Percentiles rank a stretch among this genome's conserved stretches.
Conservation (phyloP, 2,888 invertebrate species). For the Torymus texanus region DNA sequence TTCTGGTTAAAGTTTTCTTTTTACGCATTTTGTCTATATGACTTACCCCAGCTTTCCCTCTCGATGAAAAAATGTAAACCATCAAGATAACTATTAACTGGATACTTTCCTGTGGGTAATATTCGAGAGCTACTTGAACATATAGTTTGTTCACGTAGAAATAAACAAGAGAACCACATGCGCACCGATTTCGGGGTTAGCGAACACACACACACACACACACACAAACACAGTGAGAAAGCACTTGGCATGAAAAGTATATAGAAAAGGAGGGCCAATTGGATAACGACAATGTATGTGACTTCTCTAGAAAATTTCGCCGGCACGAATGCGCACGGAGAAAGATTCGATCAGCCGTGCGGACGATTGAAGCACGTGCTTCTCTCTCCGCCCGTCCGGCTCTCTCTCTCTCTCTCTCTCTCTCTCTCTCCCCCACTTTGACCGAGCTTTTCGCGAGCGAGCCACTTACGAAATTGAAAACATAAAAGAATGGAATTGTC, state of each 20-base stretch:
- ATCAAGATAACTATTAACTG: too few species aligned
- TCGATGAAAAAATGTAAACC: too few species aligned
- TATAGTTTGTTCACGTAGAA: too few species aligned
- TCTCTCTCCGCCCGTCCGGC: too few species aligned
- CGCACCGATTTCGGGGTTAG: neutral
- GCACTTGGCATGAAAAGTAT: neutral
- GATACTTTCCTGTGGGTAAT: too few species aligned
- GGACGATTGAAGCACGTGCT: slow-evolving; percentile 7
- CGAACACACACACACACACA: neutral
- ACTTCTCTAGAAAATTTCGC: neutral
- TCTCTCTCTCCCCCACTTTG: neutral
- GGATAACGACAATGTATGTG: slow-evolving; percentile 2
- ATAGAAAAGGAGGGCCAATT: slow-evolving; percentile 18
- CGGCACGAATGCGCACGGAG: too few species aligned
- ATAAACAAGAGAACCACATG: too few species aligned
- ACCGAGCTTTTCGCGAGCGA: neutral
- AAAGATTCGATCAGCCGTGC: slow-evolving; percentile 4
- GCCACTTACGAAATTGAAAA: slow-evolving; percentile 47
- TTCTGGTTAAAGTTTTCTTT: too few species aligned
- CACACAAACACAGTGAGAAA: neutral
- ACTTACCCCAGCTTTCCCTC: too few species aligned
- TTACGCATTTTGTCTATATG: too few species aligned
- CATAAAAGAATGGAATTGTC: slow-evolving; percentile 42
- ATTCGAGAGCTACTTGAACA: too few species aligned
- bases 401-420: neutral